Percentiles rank a stretch among this genome's conserved stretches.
Evolutionary conservation across 2,113 vertebrate genomes (phyloP).

Genomic region (Hemicordylus capensis): DNA sequence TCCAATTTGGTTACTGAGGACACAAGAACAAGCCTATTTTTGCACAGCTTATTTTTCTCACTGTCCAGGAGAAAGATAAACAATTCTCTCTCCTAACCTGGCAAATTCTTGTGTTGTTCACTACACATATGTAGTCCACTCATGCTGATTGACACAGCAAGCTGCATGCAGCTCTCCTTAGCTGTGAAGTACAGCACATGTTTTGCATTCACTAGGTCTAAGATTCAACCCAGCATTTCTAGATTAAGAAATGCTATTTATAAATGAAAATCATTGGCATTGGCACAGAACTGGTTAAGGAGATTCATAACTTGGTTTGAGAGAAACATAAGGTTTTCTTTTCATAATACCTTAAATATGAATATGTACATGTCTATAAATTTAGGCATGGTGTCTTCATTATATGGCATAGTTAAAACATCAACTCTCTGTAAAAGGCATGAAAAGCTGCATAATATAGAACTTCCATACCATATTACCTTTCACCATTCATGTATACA

Average conservation of each 20-base stretch:
- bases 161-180: too few species aligned
- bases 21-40: background rate
- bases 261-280: too few species aligned
- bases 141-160: too few species aligned
- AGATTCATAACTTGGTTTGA: background rate
- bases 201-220: too few species aligned
- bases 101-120: background rate
- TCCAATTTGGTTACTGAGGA: background rate
- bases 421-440: background rate
- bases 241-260: too few species aligned
- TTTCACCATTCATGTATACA: background rate
- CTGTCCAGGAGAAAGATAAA: background rate
- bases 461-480: background rate
- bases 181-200: too few species aligned
- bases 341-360: background rate
- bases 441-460: background rate
- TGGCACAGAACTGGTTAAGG: background rate
- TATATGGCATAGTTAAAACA: background rate
- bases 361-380: background rate
- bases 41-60: too few species aligned
- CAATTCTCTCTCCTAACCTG: background rate
- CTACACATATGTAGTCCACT: too few species aligned
- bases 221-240: too few species aligned
- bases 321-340: too few species aligned
- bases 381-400: background rate